Base-by-base conservation (phyloP, 2,888 invertebrate genomes). In the Suillia variegata region DNA sequence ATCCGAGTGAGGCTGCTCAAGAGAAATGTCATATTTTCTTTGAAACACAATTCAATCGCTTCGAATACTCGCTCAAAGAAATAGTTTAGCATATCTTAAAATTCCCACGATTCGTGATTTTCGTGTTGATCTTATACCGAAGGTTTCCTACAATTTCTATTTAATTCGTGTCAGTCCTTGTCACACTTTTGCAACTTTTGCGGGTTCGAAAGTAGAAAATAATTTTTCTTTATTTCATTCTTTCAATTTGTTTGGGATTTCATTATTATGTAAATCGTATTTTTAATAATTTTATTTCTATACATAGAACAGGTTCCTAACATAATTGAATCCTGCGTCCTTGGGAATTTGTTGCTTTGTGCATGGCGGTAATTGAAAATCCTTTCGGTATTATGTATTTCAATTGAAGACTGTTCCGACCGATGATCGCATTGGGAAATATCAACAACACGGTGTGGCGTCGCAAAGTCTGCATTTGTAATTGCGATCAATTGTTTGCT, bases 111-210 rank as follows among this genome's bases (percentile, higher is more conserved):
- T 45, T 20, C 18, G 20, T 20, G 38, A 38, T 38, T 38, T 38
- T 8, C 4, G 26, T 38, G 38, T 38, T 10, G 38, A 38, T 38
- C n/a, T 38, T n/a, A 38, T n/a, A 8, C 10, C 3, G n/a, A 38
- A 13, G 45, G 8, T 45, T 45, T 45, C 45, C 5, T 38, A 4
- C 38, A 38, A n/a, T n/a, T 45, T 20, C 45, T 38, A n/a, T n/a
- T 45, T 45, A 45, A 18, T 20, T 20, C 18, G 20, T 20, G 45
- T 17, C 20, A 45, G 6, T 18, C 20, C 13, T 5, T 17, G 45
- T 45, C 45, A 45, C 45, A 45, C 45, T 45, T 45, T 20, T 18
- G 45, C 45, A 45, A 13, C 38, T n/a, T 38, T 38, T 38, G 38
- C 12, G 6, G 12, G 12, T 31, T 31, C 31, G n/a, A n/a, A n/a